A percentile compares a stretch with the other conserved stretches of the same genome.
These are phyloP conservation scores for Drepana arcuata DNA, from an alignment of 1,140 invertebrate species.

Conservation along the genomic window DNA sequence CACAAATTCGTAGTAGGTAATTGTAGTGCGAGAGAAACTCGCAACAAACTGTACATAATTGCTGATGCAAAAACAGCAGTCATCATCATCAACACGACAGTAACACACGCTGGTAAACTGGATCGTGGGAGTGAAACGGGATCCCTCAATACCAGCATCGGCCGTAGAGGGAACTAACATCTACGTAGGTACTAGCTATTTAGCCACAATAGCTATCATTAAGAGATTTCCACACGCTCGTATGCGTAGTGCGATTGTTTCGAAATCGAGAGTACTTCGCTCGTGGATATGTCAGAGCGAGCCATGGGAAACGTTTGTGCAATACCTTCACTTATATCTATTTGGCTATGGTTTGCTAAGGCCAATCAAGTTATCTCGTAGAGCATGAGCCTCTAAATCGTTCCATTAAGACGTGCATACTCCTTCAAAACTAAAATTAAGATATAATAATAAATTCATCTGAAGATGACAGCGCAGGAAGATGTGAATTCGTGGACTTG, in stretches of 20 bases:
- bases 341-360: slow-evolving; percentile 10
- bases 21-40: slow-evolving; percentile 57
- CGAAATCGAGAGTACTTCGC: slow-evolving; percentile 58
- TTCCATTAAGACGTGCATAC: too few species aligned
- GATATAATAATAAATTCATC: too few species aligned
- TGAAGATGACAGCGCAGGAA: too few species aligned
- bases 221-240: slow-evolving; percentile 50
- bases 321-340: slow-evolving; percentile 11
- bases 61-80: slow-evolving; percentile 57
- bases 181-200: slow-evolving; percentile 39
- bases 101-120: slow-evolving; percentile 54
- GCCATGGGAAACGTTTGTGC: slow-evolving; percentile 27
- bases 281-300: slow-evolving; percentile 17
- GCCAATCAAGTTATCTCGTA: too few species aligned
- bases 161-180: slow-evolving; percentile 46
- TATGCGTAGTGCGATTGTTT: slow-evolving; percentile 48
- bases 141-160: slow-evolving; percentile 47
- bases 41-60: slow-evolving; percentile 58
- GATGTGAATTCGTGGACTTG: slow-evolving; percentile 13
- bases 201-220: slow-evolving; percentile 55
- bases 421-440: too few species aligned
- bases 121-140: slow-evolving; percentile 69
- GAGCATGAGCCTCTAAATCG: too few species aligned
- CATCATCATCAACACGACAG: slow-evolving; percentile 50
- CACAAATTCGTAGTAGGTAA: slow-evolving; percentile 58